A percentile compares a stretch with the other conserved stretches of the same genome.
Evolutionary conservation across 2,797 vertebrate genomes (phyloP).

Genomic region (Spondyliosoma cantharus): DNA sequence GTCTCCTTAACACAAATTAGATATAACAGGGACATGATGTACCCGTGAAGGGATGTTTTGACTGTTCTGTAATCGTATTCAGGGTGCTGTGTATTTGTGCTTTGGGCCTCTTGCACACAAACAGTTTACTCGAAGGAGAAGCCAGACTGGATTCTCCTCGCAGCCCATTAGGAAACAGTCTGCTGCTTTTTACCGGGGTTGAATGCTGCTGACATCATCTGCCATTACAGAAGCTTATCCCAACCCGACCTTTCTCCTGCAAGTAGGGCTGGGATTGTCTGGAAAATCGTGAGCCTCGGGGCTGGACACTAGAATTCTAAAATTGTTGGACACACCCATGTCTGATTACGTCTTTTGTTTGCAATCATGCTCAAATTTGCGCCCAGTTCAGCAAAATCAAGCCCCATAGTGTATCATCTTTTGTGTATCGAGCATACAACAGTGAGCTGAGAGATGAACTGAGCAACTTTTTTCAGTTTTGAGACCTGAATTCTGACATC

Average conservation of each 20-base stretch:
- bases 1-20: slow-evolving; percentile 30
- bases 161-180: slow-evolving; percentile 53
- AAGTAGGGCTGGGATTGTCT: background rate
- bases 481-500: too few species aligned
- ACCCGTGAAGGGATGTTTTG: slow-evolving; percentile 42
- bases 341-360: slow-evolving; percentile 23
- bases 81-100: slow-evolving; percentile 48
- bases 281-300: background rate
- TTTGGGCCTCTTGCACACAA: slow-evolving; percentile 49
- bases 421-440: background rate
- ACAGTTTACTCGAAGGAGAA: slow-evolving; percentile 52
- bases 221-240: slow-evolving; percentile 33
- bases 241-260: slow-evolving; percentile 15
- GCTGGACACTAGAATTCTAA: background rate
- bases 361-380: background rate
- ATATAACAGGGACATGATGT: slow-evolving; percentile 45
- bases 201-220: slow-evolving; percentile 52
- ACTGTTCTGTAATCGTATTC: slow-evolving; percentile 56
- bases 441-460: too few species aligned
- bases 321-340: background rate
- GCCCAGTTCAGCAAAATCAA: slow-evolving; percentile 4
- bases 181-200: slow-evolving; percentile 52
- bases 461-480: too few species aligned
- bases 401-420: background rate
- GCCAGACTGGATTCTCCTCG: slow-evolving; percentile 59